Evolutionary conservation across 2,113 vertebrate species (phyloP).

Genomic region (Gorsachius goisagi): DNA sequence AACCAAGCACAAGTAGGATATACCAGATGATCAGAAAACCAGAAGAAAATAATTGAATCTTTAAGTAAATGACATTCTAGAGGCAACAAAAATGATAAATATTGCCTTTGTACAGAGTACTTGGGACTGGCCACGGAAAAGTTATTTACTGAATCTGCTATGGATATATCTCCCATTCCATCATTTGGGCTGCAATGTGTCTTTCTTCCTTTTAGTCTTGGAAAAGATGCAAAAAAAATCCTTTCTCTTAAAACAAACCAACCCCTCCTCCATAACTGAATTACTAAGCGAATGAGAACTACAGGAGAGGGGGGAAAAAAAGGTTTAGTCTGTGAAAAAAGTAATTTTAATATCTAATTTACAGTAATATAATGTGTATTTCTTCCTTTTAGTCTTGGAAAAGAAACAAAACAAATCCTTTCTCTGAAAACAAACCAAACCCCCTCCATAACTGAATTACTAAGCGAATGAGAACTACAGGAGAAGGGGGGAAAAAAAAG

Average conservation of each 20-base stretch:
- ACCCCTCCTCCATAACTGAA: neutral
- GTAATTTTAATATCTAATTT: neutral
- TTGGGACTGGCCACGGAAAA: neutral
- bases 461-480: neutral
- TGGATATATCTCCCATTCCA: neutral
- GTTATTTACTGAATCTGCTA: neutral
- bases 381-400: neutral
- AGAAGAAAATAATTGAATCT: neutral
- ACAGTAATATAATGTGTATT: neutral
- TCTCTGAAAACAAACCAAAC: neutral
- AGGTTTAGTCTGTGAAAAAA: neutral
- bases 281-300: neutral
- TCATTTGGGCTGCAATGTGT: neutral
- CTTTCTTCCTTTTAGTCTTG: neutral
- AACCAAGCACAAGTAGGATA: neutral
- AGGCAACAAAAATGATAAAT: neutral
- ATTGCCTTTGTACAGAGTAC: neutral
- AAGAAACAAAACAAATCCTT: neutral
- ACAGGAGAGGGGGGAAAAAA: neutral
- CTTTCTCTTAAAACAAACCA: neutral
- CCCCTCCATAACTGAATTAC: neutral
- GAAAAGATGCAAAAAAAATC: neutral
- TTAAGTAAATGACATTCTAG: neutral
- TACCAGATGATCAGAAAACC: neutral
- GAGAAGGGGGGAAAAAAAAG: neutral